phyloP scores from a whole-genome alignment of 1,140 invertebrate species.

The Chionoecetes opilio region DNA sequence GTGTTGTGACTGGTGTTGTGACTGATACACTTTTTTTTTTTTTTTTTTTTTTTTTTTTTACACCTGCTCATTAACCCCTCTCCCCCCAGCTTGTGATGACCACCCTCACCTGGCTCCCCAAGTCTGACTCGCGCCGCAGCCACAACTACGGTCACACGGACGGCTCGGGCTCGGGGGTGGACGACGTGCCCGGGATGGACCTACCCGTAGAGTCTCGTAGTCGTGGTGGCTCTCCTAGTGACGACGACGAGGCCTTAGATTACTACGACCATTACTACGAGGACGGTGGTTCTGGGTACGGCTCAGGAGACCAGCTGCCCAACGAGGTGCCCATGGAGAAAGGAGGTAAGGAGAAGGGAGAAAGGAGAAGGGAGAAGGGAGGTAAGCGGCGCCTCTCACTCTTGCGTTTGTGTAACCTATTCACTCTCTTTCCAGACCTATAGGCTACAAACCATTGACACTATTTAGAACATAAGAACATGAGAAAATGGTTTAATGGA shows the following conservation, averaged over 20 bases:
- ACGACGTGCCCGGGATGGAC: background rate
- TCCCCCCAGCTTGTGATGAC: slow-evolving; percentile 66
- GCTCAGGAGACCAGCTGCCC: background rate
- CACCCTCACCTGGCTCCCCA: slow-evolving; percentile 71
- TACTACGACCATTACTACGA: slow-evolving; percentile 37
- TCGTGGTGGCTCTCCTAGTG: background rate
- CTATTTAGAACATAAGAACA: no score
- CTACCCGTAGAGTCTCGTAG: background rate
- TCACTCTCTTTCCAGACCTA: no score
- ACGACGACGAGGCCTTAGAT: slow-evolving; percentile 59
- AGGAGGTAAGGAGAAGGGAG: background rate
- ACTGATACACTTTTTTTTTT: no score
- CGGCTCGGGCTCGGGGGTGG: slow-evolving; percentile 54
- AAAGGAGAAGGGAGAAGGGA: no score
- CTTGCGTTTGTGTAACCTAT: no score
- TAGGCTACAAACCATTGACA: no score
- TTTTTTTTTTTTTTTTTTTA: no score
- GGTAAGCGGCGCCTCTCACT: no score
- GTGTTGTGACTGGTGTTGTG: no score
- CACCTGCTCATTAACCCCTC: no score
- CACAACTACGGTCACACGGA: background rate
- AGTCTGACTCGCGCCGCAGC: slow-evolving; percentile 52
- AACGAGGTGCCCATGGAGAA: background rate
- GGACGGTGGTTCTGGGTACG: slow-evolving; percentile 18
- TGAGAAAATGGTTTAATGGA: no score